Evolutionary conservation across 2,888 invertebrate genomes (phyloP).

Genomic region (Ganaspis brasiliensis): DNA sequence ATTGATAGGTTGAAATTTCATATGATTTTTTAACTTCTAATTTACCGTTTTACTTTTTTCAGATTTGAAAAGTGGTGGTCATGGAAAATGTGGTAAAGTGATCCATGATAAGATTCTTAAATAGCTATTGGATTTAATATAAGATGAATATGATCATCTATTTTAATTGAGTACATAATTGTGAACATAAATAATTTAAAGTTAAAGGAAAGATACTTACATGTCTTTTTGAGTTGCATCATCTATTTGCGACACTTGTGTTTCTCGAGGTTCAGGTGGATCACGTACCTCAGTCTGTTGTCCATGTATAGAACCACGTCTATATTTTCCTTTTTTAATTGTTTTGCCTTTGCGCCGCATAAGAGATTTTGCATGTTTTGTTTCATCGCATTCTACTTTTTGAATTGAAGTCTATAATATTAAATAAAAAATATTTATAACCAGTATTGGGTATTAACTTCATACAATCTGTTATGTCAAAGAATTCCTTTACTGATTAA

Average conservation of each 20-base stretch:
- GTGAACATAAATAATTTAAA: background rate
- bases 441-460: no score
- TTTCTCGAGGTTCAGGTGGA: conserved; percentile 84
- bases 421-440: conserved; percentile 14
- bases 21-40: no score
- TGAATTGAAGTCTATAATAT: background rate
- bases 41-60: no score
- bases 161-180: no score
- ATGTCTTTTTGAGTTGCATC: conserved; percentile 76
- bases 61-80: no score
- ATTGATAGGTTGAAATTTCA: no score
- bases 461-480: no score
- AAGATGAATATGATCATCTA: no score
- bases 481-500: no score
- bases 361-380: conserved; percentile 61
- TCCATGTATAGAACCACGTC: conserved; percentile 75
- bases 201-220: conserved; percentile 67
- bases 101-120: no score
- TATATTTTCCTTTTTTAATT: conserved; percentile 73
- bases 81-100: no score
- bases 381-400: conserved; percentile 60
- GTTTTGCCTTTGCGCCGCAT: conserved; percentile 73
- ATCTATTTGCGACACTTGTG: conserved; percentile 83
- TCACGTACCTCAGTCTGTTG: conserved; percentile 80
- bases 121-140: no score